A percentile compares a stretch with the other conserved stretches of the same genome.
These are phyloP conservation scores for Anarrhichthys ocellatus DNA, from an alignment of 2,113 vertebrate genomes.

Conservation along the genomic window DNA sequence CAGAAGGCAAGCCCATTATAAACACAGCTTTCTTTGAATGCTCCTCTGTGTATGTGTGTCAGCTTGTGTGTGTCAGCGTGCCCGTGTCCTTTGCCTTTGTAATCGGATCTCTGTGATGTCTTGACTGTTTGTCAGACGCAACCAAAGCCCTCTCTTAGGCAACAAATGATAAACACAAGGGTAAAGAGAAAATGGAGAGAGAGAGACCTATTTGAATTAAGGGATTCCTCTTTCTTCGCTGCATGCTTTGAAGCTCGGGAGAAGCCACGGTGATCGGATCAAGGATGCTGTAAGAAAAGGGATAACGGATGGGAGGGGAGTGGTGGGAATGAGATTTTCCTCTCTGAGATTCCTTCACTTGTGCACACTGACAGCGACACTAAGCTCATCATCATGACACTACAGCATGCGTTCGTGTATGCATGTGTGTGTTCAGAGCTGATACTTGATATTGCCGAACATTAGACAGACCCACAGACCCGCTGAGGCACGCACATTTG, in stretches of 20 bases:
- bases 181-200: constrained; percentile 42
- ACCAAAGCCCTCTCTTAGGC: constrained; percentile 56
- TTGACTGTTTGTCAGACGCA: constrained; percentile 69
- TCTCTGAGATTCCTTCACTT: constrained; percentile 56
- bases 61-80: constrained; percentile 16
- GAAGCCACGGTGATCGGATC: constrained; percentile 72
- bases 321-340: constrained; percentile 68
- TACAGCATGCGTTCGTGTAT: background rate
- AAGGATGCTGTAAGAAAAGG: constrained; percentile 64
- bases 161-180: constrained; percentile 62
- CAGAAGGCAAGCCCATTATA: constrained; percentile 58
- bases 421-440: constrained; percentile 11
- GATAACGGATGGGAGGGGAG: constrained; percentile 64
- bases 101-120: constrained; percentile 63
- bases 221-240: constrained; percentile 59
- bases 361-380: constrained; percentile 35
- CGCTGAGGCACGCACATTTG: constrained; percentile 1
- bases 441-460: constrained; percentile 20
- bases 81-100: constrained; percentile 70
- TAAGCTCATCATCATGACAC: constrained; percentile 59
- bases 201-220: constrained; percentile 62
- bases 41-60: constrained; percentile 21
- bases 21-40: constrained; percentile 53
- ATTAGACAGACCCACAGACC: constrained; percentile 23
- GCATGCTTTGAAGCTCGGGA: constrained; percentile 65